Percentiles rank a stretch among this genome's conserved stretches.
Evolutionary conservation across 1,140 invertebrate genomes (phyloP).

Genomic region (Adoxophyes honmai): DNA sequence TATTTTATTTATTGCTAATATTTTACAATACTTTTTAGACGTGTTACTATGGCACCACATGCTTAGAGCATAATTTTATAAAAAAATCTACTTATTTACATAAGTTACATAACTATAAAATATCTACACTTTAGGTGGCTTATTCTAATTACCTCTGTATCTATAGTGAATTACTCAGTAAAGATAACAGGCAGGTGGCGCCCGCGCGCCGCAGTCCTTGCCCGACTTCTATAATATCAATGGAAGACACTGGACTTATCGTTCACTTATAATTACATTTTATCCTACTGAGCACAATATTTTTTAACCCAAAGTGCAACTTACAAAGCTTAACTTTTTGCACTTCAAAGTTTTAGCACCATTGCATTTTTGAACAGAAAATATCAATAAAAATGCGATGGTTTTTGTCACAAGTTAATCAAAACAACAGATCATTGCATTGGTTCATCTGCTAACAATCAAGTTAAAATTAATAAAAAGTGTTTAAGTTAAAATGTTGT

Average conservation of each 20-base stretch:
- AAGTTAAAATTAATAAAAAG: no score
- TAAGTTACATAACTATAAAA: conserved; percentile 29
- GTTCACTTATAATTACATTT: conserved; percentile 27
- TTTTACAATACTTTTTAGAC: conserved; percentile 61
- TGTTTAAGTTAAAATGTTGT: no score
- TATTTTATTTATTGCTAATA: conserved; percentile 28
- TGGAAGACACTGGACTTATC: conserved; percentile 64
- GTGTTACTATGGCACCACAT: conserved; percentile 73
- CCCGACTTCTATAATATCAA: conserved; percentile 25
- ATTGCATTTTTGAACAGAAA: background rate
- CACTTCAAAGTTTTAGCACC: background rate
- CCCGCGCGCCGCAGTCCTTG: background rate
- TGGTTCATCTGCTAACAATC: no score
- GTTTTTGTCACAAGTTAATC: background rate
- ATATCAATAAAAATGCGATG: background rate
- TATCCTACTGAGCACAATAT: conserved; percentile 16
- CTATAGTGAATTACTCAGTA: background rate
- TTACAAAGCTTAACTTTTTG: background rate
- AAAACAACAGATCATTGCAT: background rate
- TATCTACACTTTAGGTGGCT: conserved; percentile 34
- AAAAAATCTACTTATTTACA: conserved; percentile 38
- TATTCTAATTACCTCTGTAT: conserved; percentile 8
- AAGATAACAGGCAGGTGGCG: background rate
- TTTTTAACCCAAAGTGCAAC: background rate
- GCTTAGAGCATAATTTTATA: conserved; percentile 54